Conservation (phyloP, 2,888 invertebrate species). For the Cantharis lateralis region DNA sequence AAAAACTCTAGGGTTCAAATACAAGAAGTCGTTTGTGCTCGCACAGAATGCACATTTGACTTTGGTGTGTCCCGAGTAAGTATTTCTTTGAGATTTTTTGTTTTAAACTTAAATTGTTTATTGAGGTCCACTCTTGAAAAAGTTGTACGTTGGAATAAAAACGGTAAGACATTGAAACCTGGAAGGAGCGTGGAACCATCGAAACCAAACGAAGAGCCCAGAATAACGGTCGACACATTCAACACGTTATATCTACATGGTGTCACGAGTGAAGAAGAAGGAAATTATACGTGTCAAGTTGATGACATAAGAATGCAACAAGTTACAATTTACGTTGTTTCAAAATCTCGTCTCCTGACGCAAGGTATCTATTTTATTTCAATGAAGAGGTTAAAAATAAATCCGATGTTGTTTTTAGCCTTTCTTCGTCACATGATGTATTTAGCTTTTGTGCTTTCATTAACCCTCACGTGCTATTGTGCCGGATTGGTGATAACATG, state of each 20-base stretch:
- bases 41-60: constrained; percentile 61
- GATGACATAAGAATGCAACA: constrained; percentile 63
- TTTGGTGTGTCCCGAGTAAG: constrained; percentile 62
- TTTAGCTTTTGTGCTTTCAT: constrained; percentile 61
- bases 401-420: constrained; percentile 52
- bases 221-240: constrained; percentile 61
- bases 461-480: constrained; percentile 63
- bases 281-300: constrained; percentile 71
- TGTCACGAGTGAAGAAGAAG: constrained; percentile 67
- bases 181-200: constrained; percentile 46
- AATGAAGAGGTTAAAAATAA: neutral
- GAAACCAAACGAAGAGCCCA: constrained; percentile 53
- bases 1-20: constrained; percentile 56
- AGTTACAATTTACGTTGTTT: constrained; percentile 58
- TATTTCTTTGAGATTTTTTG: neutral
- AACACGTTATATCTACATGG: constrained; percentile 63
- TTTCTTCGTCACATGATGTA: constrained; percentile 64
- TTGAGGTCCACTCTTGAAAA: constrained; percentile 56
- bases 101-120: neutral
- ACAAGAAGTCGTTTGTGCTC: constrained; percentile 58
- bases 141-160: constrained; percentile 62
- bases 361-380: constrained; percentile 51
- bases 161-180: constrained; percentile 56
- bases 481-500: constrained; percentile 62
- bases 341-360: constrained; percentile 59